Base-by-base conservation (phyloP, 2,113 vertebrate species). In the Gracilinanus agilis region DNA sequence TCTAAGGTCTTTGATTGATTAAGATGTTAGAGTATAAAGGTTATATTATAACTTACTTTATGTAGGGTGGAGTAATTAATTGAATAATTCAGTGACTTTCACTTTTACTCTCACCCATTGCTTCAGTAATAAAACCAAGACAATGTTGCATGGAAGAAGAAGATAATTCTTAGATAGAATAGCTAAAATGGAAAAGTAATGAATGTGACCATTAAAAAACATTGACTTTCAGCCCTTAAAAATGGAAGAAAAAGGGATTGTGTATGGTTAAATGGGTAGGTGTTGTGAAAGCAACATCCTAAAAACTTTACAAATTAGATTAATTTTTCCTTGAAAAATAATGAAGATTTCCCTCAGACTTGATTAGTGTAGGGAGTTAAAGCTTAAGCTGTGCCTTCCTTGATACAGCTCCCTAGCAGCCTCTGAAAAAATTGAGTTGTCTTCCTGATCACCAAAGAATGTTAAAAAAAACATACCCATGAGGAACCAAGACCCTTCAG, bases 61-160 rank as follows among this genome's bases (percentile, higher is more conserved):
- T 67, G 25, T 25, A 61, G 58, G 27, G 3, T 61, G 27, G 61
- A 3, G 34, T 67, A 67, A 67, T 67, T 67, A 34, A 34, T 13
- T 75, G 13, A n/a, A 16, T 75, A n/a, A 75, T 5, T 75, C 34
- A n/a, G 7, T 75, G 13, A 75, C 16, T 0, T 67, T 94, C 29
- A 34, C 21, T 95, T 94, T 95, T n/a, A n/a, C 13, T 55, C 58
- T 92, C 91, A 25, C 34, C 12, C 92, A 91, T 34, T 88, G 23
- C 55, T 90, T 44, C 93, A 40, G 53, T 55, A 94, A 24, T 12
- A 94, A 44, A 7, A n/a, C 34, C 44, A 94, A 88, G 90, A 1
- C 13, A 61, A 92, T 24, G 92, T 97, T 55, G 94, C 54, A 27
- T 1, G n/a, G 53, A 83, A 21, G 94, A 61, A 90, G 19, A 95